phyloP scores from a whole-genome alignment of 64 coral and sea anemone species.

The Trachythela sp. region DNA sequence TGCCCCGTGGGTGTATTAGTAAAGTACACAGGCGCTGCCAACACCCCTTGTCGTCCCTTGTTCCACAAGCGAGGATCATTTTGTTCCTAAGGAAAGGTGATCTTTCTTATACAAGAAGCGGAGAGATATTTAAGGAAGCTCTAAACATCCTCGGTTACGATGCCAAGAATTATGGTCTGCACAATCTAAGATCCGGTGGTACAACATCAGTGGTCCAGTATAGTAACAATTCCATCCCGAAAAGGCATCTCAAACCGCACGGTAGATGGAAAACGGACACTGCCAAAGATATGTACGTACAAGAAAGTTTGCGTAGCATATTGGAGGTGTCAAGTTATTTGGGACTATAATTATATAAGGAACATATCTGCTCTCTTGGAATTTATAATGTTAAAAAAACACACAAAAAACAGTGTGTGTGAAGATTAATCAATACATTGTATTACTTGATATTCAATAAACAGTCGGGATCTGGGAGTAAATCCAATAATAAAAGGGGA shows the following conservation, averaged over 20 bases:
- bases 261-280: conserved; percentile 36
- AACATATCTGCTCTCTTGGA: too few species aligned
- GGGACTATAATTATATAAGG: too few species aligned
- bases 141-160: conserved; percentile 48
- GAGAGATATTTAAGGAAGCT: conserved; percentile 49
- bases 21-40: not conserved
- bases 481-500: too few species aligned
- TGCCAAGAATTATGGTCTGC: conserved; percentile 32
- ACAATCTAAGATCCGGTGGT: conserved; percentile 47
- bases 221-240: conserved; percentile 36
- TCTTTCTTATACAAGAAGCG: conserved; percentile 25
- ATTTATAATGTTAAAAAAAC: too few species aligned
- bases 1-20: conserved; percentile 3
- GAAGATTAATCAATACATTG: too few species aligned
- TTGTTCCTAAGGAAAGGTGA: conserved; percentile 20
- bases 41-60: not conserved
- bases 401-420: too few species aligned
- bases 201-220: conserved; percentile 33
- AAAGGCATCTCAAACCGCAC: conserved; percentile 49
- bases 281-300: not conserved
- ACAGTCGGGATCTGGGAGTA: too few species aligned
- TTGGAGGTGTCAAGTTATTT: too few species aligned
- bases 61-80: not conserved
- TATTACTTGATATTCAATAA: too few species aligned
- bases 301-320: too few species aligned